phyloP scores from a whole-genome alignment of 2,113 vertebrate species.

The Ailurus styani region DNA sequence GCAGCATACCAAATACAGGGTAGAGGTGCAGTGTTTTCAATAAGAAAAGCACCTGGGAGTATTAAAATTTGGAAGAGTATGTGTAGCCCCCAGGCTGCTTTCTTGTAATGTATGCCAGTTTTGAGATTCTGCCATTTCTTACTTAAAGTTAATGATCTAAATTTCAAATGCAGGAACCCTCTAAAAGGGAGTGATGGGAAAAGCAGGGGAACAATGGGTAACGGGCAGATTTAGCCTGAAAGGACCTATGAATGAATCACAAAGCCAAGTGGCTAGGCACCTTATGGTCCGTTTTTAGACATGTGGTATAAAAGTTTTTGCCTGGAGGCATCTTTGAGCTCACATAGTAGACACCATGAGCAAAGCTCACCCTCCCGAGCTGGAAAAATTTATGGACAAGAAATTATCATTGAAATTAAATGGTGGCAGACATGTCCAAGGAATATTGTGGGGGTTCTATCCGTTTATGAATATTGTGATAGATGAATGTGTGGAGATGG shows the following conservation, averaged over 20 bases:
- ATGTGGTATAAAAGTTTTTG: background rate
- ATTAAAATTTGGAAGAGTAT: constrained; percentile 19
- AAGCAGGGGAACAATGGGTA: background rate
- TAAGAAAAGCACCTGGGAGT: background rate
- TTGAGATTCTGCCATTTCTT: constrained; percentile 46
- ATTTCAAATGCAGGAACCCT: constrained; percentile 10
- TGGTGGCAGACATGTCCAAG: too few relatives aligned
- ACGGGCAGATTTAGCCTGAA: background rate
- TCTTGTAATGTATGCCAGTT: background rate
- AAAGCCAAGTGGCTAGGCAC: background rate
- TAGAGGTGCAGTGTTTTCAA: constrained; percentile 9
- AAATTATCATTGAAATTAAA: too few relatives aligned
- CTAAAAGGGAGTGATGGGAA: background rate
- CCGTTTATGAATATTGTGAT: too few relatives aligned
- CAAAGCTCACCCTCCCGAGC: too few relatives aligned
- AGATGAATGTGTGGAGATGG: too few relatives aligned
- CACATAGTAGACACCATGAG: too few relatives aligned
- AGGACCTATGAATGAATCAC: background rate
- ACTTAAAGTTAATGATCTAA: constrained; percentile 36
- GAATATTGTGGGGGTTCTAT: too few relatives aligned
- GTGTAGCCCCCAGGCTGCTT: constrained; percentile 6
- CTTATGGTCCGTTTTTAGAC: background rate
- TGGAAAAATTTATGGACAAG: too few relatives aligned
- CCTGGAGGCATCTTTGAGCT: too few relatives aligned
- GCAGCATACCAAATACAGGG: background rate